Percentiles rank a stretch among this genome's conserved stretches.
Evolutionary conservation across 53 echinoderm and acorn worm genomes (phyloP).

Genomic region (Mesocentrotus franciscanus): DNA sequence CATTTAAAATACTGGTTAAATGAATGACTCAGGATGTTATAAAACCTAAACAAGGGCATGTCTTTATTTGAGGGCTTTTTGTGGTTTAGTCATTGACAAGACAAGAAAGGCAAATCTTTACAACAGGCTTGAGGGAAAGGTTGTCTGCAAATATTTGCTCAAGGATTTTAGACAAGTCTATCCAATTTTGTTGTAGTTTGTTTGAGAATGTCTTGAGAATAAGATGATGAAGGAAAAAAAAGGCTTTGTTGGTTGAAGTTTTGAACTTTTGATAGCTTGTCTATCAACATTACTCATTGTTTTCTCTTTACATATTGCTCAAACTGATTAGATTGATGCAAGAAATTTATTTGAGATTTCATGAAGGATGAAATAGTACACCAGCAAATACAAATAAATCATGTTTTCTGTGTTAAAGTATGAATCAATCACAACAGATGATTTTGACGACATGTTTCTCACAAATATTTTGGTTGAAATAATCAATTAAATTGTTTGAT

Average conservation of each 20-base stretch:
- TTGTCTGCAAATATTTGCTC: conserved; percentile 55
- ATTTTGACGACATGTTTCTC: background rate
- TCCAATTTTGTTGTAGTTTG: conserved; percentile 19
- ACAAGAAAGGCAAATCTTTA: conserved; percentile 31
- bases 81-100: conserved; percentile 47
- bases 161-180: conserved; percentile 61
- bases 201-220: conserved; percentile 10
- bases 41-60: conserved; percentile 54
- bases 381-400: background rate
- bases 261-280: background rate
- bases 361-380: background rate
- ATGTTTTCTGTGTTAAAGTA: background rate
- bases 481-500: no score
- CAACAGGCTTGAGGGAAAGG: conserved; percentile 32
- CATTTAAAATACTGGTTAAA: background rate
- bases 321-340: background rate
- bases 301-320: background rate
- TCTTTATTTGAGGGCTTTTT: conserved; percentile 58
- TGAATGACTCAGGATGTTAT: conserved; percentile 60
- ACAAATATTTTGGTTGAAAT: background rate
- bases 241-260: background rate
- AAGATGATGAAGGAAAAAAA: background rate
- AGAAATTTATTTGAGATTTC: background rate
- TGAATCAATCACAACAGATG: background rate
- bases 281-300: background rate